A percentile compares a stretch with the other conserved stretches of the same genome.
Evolutionary conservation across 2,113 vertebrate species (phyloP).

Genomic region (Anolis carolinensis): DNA sequence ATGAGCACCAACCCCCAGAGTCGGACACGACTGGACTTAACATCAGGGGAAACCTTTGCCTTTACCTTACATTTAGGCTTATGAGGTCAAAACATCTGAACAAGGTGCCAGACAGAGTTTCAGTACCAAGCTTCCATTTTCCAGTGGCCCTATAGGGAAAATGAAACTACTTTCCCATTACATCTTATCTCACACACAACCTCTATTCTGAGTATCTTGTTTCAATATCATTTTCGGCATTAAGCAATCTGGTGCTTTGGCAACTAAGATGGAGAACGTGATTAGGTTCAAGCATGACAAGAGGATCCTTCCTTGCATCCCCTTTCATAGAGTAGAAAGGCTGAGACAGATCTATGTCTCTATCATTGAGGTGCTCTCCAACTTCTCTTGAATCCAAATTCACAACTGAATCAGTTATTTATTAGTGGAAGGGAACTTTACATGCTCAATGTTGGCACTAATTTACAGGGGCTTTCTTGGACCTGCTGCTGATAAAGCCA

Average conservation of each 20-base stretch:
- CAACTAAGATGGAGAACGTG: background rate
- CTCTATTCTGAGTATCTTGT: background rate
- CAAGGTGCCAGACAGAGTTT: too few species aligned
- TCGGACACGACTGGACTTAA: too few species aligned
- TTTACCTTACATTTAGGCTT: too few species aligned
- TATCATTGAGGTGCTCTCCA: background rate
- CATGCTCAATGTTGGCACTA: background rate
- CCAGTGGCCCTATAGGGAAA: too few species aligned
- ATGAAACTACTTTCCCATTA: too few species aligned
- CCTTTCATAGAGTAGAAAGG: background rate
- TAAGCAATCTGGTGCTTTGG: background rate
- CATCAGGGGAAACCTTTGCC: too few species aligned
- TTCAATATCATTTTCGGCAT: background rate
- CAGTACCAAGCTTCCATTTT: too few species aligned
- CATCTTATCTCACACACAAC: too few species aligned
- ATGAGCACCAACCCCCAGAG: too few species aligned
- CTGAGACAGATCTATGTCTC: background rate
- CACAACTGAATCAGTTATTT: background rate
- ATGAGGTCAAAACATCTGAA: too few species aligned
- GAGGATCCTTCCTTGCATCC: background rate
- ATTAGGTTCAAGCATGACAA: background rate
- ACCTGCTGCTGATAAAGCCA: background rate
- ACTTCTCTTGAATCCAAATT: background rate
- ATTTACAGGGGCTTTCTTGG: background rate
- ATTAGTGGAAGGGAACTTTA: background rate